Base-by-base conservation (phyloP, 2,113 vertebrate species). In the Nothoprocta pentlandii region DNA sequence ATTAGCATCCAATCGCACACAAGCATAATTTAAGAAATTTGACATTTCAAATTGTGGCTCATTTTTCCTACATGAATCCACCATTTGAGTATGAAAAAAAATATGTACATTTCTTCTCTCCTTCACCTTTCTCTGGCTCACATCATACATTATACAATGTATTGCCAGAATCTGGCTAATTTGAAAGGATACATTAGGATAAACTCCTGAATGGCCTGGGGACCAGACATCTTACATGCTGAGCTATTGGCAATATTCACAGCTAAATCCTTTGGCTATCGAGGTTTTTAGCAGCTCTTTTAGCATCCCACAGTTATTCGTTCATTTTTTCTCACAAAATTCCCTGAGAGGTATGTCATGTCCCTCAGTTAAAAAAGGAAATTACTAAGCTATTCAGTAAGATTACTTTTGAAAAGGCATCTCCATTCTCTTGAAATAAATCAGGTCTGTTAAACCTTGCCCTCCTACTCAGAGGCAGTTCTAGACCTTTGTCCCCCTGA, bases 31-130 rank as follows among this genome's bases (percentile, higher is more conserved):
- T 94, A 90, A 79, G 1, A 0, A 76, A 87, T 89, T 89, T 96
- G 86, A 93, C 73, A 92, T 96, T 90, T 97, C 77, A 83, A 41
- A 92, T 30, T 16, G 39, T 30, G 44, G 25, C n/a, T 94, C 67
- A 23, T 70, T 94, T 96, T 79, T 70, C 76, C 30, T 36, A 32
- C 22, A 36, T 12, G 22, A 86, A 91, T 81, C 41, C 47, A 23
- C 69, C 78, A 16, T 84, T 49, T 51, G 10, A 71, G 15, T 59
- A 11, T 17, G 36, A 36, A 62, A 85, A 76, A 56, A 67, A 64
- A 58, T 47, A 46, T 8, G 42, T 8, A 49, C 32, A 53, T 59
- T 79, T 82, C 26, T 68, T 90, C 17, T 16, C 19, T 68, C 39
- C 28, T 73, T 51, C 47, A 64, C 17, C 32, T 2, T 10, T 4